Evolutionary conservation across 2,113 vertebrate species (phyloP), one percentile per base, ranked within the genome.

Genomic region (Leptocoma aspasia): DNA sequence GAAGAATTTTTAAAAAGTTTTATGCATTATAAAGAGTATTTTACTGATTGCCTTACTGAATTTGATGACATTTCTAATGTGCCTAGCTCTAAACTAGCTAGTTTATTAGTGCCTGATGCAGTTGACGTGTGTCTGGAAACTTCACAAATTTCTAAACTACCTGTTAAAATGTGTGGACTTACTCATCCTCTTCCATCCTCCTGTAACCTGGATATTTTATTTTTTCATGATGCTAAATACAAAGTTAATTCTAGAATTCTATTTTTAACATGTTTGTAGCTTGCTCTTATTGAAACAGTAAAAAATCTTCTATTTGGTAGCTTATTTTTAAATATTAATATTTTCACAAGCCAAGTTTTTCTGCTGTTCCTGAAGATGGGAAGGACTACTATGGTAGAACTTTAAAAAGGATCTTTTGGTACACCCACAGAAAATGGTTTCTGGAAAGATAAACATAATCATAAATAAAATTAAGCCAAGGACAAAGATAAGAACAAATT

Each of bases 1-100:
- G 14, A 45, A 23, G 2, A 0, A 1, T 0, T 7, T 54, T 42
- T 28, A 12, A 3, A 5, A 16, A 23, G 7, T 2, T 56, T 81
- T 44, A 24, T 52, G 39, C 2, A 28, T 41, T 13, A 41, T 27
- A 61, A 87, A 42, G 14, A 63, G 0, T 5, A 41, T 35, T 72
- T 39, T 86, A 41, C 6, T 45, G 21, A 47, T 41, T 52, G 1
- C 0, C 5, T 76, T 59, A 45, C 7, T 64, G 44, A 85, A 50
- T 68, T 52, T 41, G 9, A 27, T 52, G 10, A 24, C 24, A 49
- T 65, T 89, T 86, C 12, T 76, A 70, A 50, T 33, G 6, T 30
- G 3, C 2, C 2, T 82, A 8, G 15, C 14, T 66, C 13, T 39
- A 28, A 59, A 39, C 5, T 44, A 66, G 2, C 19, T 28, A 23